Evolutionary conservation across 1,140 invertebrate genomes (phyloP), one percentile per base, ranked within the genome.

Genomic region (Bombus pascuorum): DNA sequence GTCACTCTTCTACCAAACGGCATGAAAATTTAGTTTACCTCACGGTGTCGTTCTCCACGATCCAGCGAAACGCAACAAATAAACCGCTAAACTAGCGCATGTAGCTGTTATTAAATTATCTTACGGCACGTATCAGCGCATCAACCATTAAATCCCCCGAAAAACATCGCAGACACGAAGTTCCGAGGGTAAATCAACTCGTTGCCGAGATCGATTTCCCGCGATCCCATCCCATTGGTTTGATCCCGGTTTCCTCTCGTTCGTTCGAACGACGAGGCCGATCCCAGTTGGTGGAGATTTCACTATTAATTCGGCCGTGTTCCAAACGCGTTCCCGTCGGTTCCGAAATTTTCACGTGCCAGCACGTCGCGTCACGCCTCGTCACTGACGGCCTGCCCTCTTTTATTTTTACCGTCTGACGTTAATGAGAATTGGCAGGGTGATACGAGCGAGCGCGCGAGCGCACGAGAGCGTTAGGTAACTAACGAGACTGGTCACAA

Each of bases 341-440:
- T 32, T 28, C 37, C 34, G 47, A 59, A 72, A 84, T 84, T 84
- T 84, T 72, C 83, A 80, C 83, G 76, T 80, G 76, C 57, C 53
- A 44, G 68, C 44, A 85, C 68, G 68, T 65, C 76, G 83, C 68
- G 83, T 85, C 83, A 85, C 77, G 77, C 76, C 34, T 80, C 83
- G 83, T 85, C 83, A 80, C 83, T 28, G 82, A 78, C 68, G 77
- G 47, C 44, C 37, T 44, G 10, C 25, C 37, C 44, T n/a, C 53
- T 84, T 88, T 87, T 83, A 80, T 89, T 87, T 87, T 70, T 44
- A 28, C 37, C 73, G 81, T 65, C 82, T 83, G 82, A 83, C 68
- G 87, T 81, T 90, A 90, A 90, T 90, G 86, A 90, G 89, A 90
- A 88, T 89, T 87, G 89, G 83, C 87, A 90, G 83, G 72, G 80